These are phyloP conservation scores for Sinohyriopsis cumingii DNA, from an alignment of 2,888 invertebrate genomes.

Conservation along the genomic window DNA sequence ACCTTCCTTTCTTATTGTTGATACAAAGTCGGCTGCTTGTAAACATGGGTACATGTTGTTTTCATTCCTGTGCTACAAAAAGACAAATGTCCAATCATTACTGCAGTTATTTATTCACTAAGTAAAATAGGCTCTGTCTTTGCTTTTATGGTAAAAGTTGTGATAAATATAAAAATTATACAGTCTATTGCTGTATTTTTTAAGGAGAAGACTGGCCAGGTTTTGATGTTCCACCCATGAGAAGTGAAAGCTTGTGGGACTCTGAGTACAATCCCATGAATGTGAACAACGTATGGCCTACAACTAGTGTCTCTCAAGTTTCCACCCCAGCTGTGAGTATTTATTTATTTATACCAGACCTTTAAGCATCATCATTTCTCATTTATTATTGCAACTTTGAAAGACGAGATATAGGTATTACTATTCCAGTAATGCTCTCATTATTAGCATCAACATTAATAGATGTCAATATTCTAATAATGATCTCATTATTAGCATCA, in stretches of 20 bases:
- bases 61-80: no score
- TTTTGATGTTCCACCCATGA: conserved; percentile 62
- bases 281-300: conserved; percentile 49
- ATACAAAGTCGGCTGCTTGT: no score
- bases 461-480: no score
- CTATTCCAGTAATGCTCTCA: no score
- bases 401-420: no score
- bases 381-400: no score
- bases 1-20: no score
- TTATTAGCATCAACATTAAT: no score
- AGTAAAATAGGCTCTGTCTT: not conserved
- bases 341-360: not conserved
- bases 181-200: conserved; percentile 1
- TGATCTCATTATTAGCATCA: no score
- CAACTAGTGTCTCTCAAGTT: conserved; percentile 38
- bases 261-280: conserved; percentile 56
- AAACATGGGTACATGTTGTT: no score
- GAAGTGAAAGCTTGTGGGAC: conserved; percentile 68
- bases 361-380: not conserved
- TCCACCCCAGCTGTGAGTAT: conserved; percentile 42
- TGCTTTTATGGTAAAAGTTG: not conserved
- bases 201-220: conserved; percentile 68
- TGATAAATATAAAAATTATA: not conserved
- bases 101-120: no score
- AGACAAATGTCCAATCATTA: no score